A percentile compares a stretch with the other conserved stretches of the same genome.
phyloP scores from a whole-genome alignment of 2,113 vertebrate species.

The Chiloscyllium plagiosum region DNA sequence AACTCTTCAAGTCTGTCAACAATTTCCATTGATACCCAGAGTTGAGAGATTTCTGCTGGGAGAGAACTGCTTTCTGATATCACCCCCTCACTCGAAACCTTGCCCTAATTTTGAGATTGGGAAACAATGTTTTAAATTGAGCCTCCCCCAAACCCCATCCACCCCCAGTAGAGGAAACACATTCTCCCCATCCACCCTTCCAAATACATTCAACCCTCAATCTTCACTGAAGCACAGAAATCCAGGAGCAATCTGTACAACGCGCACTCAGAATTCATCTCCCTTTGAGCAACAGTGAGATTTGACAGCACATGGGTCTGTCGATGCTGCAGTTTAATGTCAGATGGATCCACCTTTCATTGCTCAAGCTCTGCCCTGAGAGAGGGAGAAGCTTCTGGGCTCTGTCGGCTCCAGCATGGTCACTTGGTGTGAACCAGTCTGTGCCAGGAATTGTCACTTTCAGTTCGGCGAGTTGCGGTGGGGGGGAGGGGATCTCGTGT shows the following conservation, averaged over 20 bases:
- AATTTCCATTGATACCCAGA: not conserved
- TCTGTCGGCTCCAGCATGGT: not conserved
- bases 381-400: not conserved
- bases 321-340: not conserved
- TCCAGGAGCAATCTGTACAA: not conserved
- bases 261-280: not conserved
- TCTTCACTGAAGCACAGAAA: not conserved
- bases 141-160: too few species aligned
- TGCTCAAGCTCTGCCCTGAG: not conserved
- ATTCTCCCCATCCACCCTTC: not conserved
- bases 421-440: not conserved
- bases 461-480: not conserved
- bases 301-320: not conserved
- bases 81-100: not conserved
- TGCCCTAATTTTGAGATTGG: not conserved
- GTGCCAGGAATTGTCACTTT: not conserved
- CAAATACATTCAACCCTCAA: not conserved
- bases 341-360: not conserved
- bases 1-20: not conserved
- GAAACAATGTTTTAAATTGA: not conserved
- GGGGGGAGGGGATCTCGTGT: not conserved
- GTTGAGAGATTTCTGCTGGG: not conserved
- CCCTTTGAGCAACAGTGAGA: not conserved
- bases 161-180: not conserved
- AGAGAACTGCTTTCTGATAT: not conserved